Conservation (phyloP, 2,888 invertebrate genomes). For the Microctonus brassicae region DNA sequence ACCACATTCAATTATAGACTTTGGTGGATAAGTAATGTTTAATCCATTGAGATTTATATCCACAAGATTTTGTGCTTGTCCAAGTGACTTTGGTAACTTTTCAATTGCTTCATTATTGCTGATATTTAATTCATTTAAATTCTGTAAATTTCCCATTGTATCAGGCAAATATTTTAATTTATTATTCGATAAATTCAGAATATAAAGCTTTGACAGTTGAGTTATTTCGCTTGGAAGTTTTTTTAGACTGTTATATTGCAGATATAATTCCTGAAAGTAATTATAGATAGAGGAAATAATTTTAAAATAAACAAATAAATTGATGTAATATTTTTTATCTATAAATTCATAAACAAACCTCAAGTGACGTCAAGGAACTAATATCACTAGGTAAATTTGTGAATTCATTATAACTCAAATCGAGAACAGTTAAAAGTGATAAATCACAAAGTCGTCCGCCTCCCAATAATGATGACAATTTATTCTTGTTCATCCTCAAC, state of each 20-base stretch:
- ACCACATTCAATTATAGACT: constrained; percentile 74
- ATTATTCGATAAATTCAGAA: constrained; percentile 82
- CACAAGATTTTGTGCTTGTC: constrained; percentile 75
- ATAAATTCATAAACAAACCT: constrained; percentile 68
- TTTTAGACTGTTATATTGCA: constrained; percentile 80
- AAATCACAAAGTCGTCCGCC: constrained; percentile 83
- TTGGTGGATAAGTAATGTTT: constrained; percentile 77
- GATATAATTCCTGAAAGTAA: constrained; percentile 76
- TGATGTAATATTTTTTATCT: too few relatives aligned
- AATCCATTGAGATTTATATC: constrained; percentile 76
- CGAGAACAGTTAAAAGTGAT: constrained; percentile 76
- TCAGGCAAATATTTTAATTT: constrained; percentile 76
- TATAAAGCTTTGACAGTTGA: constrained; percentile 74
- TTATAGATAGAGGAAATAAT: too few relatives aligned
- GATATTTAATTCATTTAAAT: constrained; percentile 75
- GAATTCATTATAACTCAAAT: constrained; percentile 79
- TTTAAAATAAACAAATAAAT: too few relatives aligned
- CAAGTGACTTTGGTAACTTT: constrained; percentile 77
- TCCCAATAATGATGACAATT: constrained; percentile 77
- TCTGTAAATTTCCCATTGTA: constrained; percentile 75
- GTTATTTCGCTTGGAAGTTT: constrained; percentile 79
- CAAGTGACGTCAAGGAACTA: constrained; percentile 76
- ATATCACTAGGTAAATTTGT: constrained; percentile 76
- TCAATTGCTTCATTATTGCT: constrained; percentile 74
- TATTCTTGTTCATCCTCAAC: constrained; percentile 78